A percentile compares a stretch with the other conserved stretches of the same genome.
phyloP scores from a whole-genome alignment of 2,888 invertebrate species.

The Bellardia pandia region DNA sequence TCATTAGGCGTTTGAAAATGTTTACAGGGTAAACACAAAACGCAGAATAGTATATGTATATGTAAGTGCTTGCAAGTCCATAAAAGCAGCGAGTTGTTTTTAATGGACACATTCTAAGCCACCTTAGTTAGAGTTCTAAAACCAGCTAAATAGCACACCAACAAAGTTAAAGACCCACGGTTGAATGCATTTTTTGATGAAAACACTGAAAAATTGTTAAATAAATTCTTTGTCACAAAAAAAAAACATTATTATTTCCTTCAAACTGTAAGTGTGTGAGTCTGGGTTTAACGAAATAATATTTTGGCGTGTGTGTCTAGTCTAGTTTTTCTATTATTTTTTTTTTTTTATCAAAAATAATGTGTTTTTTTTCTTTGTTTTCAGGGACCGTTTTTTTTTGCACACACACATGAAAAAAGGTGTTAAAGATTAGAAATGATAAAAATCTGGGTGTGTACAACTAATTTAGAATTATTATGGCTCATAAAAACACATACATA shows the following conservation, averaged over 20 bases:
- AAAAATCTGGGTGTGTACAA: conserved; percentile 69
- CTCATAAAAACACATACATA: conserved; percentile 36
- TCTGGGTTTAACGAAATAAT: conserved; percentile 58
- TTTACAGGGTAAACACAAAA: conserved; percentile 5
- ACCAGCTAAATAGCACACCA: not conserved
- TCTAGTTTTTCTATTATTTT: conserved; percentile 22
- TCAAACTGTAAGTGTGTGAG: not conserved
- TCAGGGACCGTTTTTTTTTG: conserved; percentile 41
- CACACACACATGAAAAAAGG: conserved; percentile 40
- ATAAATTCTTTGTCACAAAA: conserved; percentile 29
- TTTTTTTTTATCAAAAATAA: conserved; percentile 33
- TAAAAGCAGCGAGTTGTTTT: not conserved
- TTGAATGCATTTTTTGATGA: conserved; percentile 52
- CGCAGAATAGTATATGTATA: not conserved
- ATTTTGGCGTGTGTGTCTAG: conserved; percentile 61
- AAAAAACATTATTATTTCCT: conserved; percentile 11
- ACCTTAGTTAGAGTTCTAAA: conserved; percentile 17
- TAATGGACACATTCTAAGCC: conserved; percentile 6
- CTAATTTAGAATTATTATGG: conserved; percentile 61
- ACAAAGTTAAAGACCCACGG: conserved; percentile 37
- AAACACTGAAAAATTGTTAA: conserved; percentile 54
- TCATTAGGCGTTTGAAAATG: too few relatives aligned
- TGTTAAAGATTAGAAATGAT: conserved; percentile 59
- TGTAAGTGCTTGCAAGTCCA: not conserved
- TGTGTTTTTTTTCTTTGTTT: conserved; percentile 24